phyloP scores from a whole-genome alignment of 2,797 vertebrate genomes.

The Hylomyscus alleni region DNA sequence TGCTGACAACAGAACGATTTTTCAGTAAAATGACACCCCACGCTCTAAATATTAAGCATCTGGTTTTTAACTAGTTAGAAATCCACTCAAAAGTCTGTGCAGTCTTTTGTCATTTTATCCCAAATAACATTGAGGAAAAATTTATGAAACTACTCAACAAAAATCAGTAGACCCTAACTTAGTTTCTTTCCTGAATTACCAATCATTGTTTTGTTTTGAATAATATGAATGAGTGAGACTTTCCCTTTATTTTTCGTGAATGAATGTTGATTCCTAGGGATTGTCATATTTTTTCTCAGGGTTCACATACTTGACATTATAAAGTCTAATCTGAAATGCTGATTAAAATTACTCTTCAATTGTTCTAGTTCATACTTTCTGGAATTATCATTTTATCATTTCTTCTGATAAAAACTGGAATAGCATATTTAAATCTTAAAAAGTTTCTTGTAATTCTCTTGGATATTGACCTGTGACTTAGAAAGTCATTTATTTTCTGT shows the following conservation, averaged over 20 bases:
- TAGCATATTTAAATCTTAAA: background rate
- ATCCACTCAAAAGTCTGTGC: slow-evolving; percentile 25
- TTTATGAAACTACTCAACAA: slow-evolving; percentile 21
- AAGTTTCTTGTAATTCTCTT: background rate
- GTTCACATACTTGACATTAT: background rate
- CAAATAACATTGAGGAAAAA: slow-evolving; percentile 58
- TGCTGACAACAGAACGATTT: background rate
- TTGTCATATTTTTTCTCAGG: slow-evolving; percentile 8
- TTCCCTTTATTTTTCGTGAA: background rate
- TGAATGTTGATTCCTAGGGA: slow-evolving; percentile 16
- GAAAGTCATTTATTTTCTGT: slow-evolving; percentile 26
- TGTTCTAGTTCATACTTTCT: slow-evolving; percentile 19
- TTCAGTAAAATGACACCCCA: background rate
- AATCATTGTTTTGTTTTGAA: slow-evolving; percentile 33
- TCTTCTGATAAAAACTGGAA: slow-evolving; percentile 4
- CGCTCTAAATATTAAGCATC: slow-evolving; percentile 26
- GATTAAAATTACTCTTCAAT: slow-evolving; percentile 40
- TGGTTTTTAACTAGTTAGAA: slow-evolving; percentile 12
- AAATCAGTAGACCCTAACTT: slow-evolving; percentile 57
- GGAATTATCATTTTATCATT: background rate
- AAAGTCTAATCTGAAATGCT: slow-evolving; percentile 12
- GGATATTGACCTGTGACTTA: background rate
- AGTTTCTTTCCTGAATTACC: slow-evolving; percentile 62
- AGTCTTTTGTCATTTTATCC: slow-evolving; percentile 13
- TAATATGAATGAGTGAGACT: slow-evolving; percentile 32